Base-by-base conservation (phyloP, 1,140 invertebrate genomes). In the Idris sp. region DNA sequence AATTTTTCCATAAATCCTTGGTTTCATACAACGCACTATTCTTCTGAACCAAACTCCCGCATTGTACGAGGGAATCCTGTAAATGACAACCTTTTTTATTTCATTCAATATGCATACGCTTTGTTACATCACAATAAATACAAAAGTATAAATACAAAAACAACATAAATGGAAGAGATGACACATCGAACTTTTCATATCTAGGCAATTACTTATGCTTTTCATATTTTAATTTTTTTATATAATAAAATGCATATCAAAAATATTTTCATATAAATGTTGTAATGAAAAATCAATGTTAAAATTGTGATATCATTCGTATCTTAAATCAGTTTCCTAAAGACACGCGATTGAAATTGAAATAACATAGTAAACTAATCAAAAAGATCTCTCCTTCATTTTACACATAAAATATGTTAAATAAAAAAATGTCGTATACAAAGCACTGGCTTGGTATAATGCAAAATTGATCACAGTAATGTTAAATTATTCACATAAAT, bases 231-330 rank as follows among this genome's bases (percentile, higher is more conserved):
- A 1, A 28, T 36, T 10, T 22, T 18, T 46, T 59, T 71, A 22
- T 61, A 54, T 71, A 61, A 71, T 71, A 71, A 71, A 71, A 71
- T 71, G 48, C 28, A 71, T 71, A 71, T 71, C 67, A 71, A 71
- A 71, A 69, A 69, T 69, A 69, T 59, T 43, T 69, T 44, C 33
- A 16, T 61, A 54, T 51, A 54, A 61, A 71, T 71, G 54, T 61
- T 31, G 54, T 71, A 71, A 43, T 59, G 64, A 71, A 71, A 19
- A 71, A 61, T 61, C 48, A 56, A 71, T 61, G 54, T 56, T 53
- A 51, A 54, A 56, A 71, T 71, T 48, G 61, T 69, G 48, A 18
- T 54, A 48, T 61, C 56, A 54, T 35, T 31, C 26, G 13, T 58
- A 26, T 41, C 56, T 61, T 46, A 44, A 61, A 69, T 26, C 10